A percentile compares a stretch with the other conserved stretches of the same genome.
phyloP scores from a whole-genome alignment of 2,888 invertebrate genomes.

The Prostheceraeus crozeri region DNA sequence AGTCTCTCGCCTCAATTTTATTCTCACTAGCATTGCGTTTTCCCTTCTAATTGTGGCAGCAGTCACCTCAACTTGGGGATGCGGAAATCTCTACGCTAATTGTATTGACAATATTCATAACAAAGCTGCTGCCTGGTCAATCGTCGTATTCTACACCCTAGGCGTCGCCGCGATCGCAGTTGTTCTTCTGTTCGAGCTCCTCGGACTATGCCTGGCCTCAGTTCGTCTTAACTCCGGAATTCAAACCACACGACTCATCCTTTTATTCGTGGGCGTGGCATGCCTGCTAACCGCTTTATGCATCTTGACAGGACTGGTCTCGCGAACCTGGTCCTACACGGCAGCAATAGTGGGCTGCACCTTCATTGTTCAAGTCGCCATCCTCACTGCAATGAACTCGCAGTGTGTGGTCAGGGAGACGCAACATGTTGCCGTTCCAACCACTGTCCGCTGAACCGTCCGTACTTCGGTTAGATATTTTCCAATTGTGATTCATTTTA shows the following conservation, averaged over 20 bases:
- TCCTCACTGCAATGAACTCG: constrained; percentile 6
- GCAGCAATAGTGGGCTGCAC: constrained; percentile 7
- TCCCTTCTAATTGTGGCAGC: not conserved
- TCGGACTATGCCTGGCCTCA: not conserved
- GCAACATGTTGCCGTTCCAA: no score
- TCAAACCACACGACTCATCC: not conserved
- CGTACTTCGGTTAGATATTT: no score
- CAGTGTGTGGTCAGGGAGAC: not conserved
- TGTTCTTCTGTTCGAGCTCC: constrained; percentile 6
- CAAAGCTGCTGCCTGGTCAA: not conserved
- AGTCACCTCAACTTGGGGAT: constrained; percentile 3
- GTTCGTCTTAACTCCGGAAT: not conserved
- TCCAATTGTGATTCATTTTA: no score
- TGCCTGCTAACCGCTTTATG: not conserved
- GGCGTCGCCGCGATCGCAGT: not conserved
- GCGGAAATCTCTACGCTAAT: not conserved
- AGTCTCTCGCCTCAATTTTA: no score
- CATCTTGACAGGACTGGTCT: not conserved
- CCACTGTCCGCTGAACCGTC: no score
- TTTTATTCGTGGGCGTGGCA: constrained; percentile 2
- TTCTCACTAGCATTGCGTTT: not conserved
- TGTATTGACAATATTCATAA: not conserved
- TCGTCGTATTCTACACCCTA: not conserved
- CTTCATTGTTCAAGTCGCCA: constrained; percentile 5
- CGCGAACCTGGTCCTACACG: constrained; percentile 14